phyloP scores from a whole-genome alignment of 2,888 invertebrate genomes.

The Altica lythri region DNA sequence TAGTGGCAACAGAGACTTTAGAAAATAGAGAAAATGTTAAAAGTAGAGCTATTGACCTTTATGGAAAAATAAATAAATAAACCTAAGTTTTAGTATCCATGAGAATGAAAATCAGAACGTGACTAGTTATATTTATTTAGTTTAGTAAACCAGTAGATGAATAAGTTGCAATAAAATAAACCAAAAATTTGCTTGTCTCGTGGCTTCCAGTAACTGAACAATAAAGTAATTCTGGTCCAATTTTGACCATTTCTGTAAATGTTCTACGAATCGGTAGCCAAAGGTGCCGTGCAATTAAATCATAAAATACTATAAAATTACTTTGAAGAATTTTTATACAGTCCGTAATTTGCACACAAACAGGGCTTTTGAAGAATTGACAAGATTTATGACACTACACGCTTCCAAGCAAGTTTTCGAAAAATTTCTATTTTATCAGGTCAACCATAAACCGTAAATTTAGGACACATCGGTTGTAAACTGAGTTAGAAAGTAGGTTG shows the following conservation, averaged over 20 bases:
- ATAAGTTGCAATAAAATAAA: slow-evolving; percentile 26
- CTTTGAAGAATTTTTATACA: slow-evolving; percentile 42
- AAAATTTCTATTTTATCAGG: slow-evolving; percentile 47
- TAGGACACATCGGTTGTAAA: slow-evolving; percentile 43
- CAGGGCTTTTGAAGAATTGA: slow-evolving; percentile 32
- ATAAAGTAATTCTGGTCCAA: slow-evolving; percentile 31
- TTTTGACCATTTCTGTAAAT: slow-evolving; percentile 16
- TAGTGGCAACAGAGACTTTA: too few species aligned
- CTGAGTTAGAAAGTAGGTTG: slow-evolving; percentile 47
- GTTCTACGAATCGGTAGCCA: slow-evolving; percentile 37
- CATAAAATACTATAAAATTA: slow-evolving; percentile 46
- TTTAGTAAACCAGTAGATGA: too few species aligned
- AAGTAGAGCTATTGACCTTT: too few species aligned
- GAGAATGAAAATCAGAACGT: too few species aligned
- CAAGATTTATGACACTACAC: slow-evolving; percentile 42
- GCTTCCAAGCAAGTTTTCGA: slow-evolving; percentile 43
- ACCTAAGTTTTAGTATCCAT: too few species aligned
- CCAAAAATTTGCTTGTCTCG: slow-evolving; percentile 35
- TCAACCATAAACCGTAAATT: slow-evolving; percentile 50
- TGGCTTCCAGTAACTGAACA: slow-evolving; percentile 41
- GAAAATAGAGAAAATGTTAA: too few species aligned
- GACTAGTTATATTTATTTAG: too few species aligned
- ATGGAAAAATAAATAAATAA: too few species aligned
- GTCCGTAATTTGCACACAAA: slow-evolving; percentile 36
- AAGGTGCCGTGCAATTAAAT: slow-evolving; percentile 40